phyloP scores from a whole-genome alignment of 1,140 invertebrate genomes.

The Sarcophaga peregrina region DNA sequence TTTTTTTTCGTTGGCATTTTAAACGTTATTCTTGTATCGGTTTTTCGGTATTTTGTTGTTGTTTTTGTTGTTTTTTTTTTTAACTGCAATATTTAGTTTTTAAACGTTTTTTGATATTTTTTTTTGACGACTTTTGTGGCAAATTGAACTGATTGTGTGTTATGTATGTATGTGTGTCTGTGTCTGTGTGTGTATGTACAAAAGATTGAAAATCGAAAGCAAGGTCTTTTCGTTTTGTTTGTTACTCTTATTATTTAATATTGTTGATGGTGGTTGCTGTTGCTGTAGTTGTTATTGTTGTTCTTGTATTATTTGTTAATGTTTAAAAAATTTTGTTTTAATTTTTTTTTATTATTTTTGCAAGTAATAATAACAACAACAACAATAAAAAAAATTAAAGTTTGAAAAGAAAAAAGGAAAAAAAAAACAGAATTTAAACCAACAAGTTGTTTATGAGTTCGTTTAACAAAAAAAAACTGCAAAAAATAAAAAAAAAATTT shows the following conservation, averaged over 20 bases:
- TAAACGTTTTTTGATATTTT: background rate
- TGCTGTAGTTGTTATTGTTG: too few relatives aligned
- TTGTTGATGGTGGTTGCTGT: too few relatives aligned
- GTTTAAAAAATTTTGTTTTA: too few relatives aligned
- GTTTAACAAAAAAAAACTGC: background rate
- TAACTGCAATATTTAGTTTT: slow-evolving; percentile 8
- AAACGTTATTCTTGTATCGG: background rate
- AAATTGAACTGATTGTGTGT: slow-evolving; percentile 14
- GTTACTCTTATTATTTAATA: background rate
- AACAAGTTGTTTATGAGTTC: slow-evolving; percentile 10
- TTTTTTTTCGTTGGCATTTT: background rate
- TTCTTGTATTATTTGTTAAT: too few relatives aligned
- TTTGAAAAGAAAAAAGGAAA: background rate
- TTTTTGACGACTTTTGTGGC: slow-evolving; percentile 26
- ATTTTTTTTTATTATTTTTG: too few relatives aligned
- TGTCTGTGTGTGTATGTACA: background rate
- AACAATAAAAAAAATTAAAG: background rate
- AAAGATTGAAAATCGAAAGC: slow-evolving; percentile 44
- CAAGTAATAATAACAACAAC: background rate
- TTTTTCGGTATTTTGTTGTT: too few relatives aligned
- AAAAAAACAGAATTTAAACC: slow-evolving; percentile 16
- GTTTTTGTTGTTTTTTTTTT: background rate
- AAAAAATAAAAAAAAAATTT: background rate
- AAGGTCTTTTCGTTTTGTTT: slow-evolving; percentile 43
- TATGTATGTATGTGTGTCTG: background rate